Evolutionary conservation across 2,888 invertebrate species (phyloP), one percentile per base, ranked within the genome.

Genomic region (Archips crataeganus): DNA sequence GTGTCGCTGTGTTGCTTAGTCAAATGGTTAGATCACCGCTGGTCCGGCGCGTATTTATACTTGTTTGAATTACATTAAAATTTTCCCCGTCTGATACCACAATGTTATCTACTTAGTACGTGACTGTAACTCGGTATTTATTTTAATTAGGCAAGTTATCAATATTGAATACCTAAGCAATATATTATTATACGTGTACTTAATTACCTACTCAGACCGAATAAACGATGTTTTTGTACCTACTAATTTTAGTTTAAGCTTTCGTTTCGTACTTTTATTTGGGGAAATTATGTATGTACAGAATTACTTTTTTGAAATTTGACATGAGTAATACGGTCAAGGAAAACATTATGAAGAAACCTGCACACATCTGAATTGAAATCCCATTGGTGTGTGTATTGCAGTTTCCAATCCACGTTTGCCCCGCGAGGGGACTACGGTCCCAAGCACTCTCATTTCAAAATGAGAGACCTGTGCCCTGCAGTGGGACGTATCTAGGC

Each of bases 81-180:
- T 57, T 57, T 57, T 57, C 11, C 57, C 11, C 11, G 0, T 3
- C 8, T 39, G 36, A 36, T 36, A 9, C 6, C 11, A 34, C 11
- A 32, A 13, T 36, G n/a, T 60, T 60, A 60, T 60, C 60, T 8
- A 60, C n/a, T 60, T n/a, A n/a, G 32, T 60, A 9, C 39, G 60
- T 77, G 71, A 3, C 63, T 66, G 61, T 87, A 84, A 3, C 84
- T 32, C 32, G 10, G 32, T 57, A 32, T 32, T 32, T 57, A 11
- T 23, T 57, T 57, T 10, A 57, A 32, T 32, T 57, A n/a, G 32
- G 23, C 23, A 23, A 23, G 32, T 32, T 32, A 32, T 57, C 32
- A 10, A 23, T n/a, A 23, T 54, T 11, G 57, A 57, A 32, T 10
- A 11, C 11, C 2, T 11, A 57, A 32, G 23, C 23, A n/a, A n/a